These are phyloP conservation scores for Callinectes sapidus DNA, from an alignment of 2,888 invertebrate genomes.

Conservation along the genomic window DNA sequence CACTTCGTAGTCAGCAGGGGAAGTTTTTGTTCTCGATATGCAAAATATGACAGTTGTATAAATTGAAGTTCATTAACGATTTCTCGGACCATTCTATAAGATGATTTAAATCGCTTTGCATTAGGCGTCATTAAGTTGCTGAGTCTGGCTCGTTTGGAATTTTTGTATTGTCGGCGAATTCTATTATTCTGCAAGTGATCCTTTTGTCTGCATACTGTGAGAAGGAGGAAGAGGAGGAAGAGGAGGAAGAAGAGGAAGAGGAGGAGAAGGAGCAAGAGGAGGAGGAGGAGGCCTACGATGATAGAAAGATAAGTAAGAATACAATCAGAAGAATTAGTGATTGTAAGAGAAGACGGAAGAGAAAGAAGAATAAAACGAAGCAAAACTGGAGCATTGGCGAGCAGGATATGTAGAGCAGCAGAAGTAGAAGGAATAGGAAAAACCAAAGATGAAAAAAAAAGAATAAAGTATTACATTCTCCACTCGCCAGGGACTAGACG, in stretches of 20 bases:
- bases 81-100: too few relatives aligned
- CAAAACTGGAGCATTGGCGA: background rate
- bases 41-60: too few relatives aligned
- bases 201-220: too few relatives aligned
- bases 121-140: too few relatives aligned
- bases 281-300: background rate
- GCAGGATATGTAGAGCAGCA: background rate
- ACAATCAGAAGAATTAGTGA: background rate
- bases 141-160: too few relatives aligned
- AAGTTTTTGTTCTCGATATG: too few relatives aligned
- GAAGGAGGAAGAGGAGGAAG: background rate
- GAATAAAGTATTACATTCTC: slow-evolving; percentile 34
- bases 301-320: background rate
- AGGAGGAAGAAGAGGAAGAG: background rate
- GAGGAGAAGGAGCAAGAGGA: background rate
- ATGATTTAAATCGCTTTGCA: too few relatives aligned
- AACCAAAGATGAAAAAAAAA: background rate
- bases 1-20: too few relatives aligned
- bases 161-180: too few relatives aligned
- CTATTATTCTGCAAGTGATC: background rate
- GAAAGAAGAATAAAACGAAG: background rate
- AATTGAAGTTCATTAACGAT: too few relatives aligned
- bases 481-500: background rate
- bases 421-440: background rate
- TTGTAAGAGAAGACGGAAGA: background rate